phyloP scores from a whole-genome alignment of 1,140 invertebrate species.

The Cyclargus thomasi region DNA sequence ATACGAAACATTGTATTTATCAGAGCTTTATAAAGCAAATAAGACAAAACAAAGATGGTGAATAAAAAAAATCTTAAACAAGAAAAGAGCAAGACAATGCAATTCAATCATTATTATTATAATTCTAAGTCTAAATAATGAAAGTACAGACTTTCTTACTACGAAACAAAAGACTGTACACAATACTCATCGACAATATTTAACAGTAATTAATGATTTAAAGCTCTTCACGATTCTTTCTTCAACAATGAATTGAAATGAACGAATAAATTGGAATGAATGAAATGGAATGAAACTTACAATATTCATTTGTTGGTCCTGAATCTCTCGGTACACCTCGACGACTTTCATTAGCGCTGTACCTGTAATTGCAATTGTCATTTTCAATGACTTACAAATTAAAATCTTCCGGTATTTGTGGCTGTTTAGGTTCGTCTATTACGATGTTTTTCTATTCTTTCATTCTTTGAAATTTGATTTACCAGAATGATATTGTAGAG shows the following conservation, averaged over 20 bases:
- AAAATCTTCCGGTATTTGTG: conserved; percentile 4
- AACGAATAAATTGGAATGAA: too few relatives aligned
- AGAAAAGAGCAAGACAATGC: neutral
- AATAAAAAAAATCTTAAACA: neutral
- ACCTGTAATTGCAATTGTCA: conserved; percentile 78
- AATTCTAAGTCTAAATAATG: conserved; percentile 6
- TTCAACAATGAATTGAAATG: neutral
- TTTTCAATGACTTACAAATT: neutral
- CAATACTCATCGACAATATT: neutral
- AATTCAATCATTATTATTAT: conserved; percentile 4
- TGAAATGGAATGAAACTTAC: conserved; percentile 78
- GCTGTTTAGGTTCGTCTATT: neutral
- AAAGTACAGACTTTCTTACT: neutral
- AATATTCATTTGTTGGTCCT: conserved; percentile 94
- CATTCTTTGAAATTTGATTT: too few relatives aligned
- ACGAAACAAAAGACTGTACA: neutral
- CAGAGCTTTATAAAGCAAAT: neutral
- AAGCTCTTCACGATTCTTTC: neutral
- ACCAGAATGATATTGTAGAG: too few relatives aligned
- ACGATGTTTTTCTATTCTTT: neutral
- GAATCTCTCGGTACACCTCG: conserved; percentile 93
- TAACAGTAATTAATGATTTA: too few relatives aligned
- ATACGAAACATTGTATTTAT: neutral
- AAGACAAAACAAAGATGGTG: neutral
- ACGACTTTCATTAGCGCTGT: conserved; percentile 92